Base-by-base conservation (phyloP, 2,888 invertebrate species). In the Notodonta ziczac region DNA sequence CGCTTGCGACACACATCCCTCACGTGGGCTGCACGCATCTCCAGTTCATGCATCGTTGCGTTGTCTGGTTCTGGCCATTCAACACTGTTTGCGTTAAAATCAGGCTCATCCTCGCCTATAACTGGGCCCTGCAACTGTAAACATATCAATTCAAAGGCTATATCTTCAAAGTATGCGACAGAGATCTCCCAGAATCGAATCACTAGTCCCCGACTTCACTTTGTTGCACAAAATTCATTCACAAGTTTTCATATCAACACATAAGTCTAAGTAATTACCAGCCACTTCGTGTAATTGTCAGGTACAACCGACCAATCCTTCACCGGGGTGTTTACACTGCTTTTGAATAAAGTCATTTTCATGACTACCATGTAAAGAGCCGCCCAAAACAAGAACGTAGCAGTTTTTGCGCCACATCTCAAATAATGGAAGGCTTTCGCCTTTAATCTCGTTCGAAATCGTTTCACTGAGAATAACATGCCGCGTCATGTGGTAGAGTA, bases 341-440 rank as follows among this genome's bases (percentile, higher is more conserved):
- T 89, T 77, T 93, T 93, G 87, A 94, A 92, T 75, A 94, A 82
- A 5, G 94, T 93, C 85, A 93, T 83, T 80, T 88, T 93, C 92
- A 94, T 90, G 62, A 91, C 92, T 50, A 90, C 73, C 82, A 94
- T 83, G 65, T 94, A 94, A 6, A 93, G 75, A 9, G 88, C 82
- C 48, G 91, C 92, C 93, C 94, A 94, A 70, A 94, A 91, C 61
- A 94, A 70, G 73, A 94, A 93, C 13, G 93, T 92, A 44, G 82
- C 79, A 4, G 92, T 92, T 75, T 94, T 94, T 62, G 89, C 93
- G 62, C 90, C 88, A 77, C 94, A 94, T 79, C 88, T 85, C 73
- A 93, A 76, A 78, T 88, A 91, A 52, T 89, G 83, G 66, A 81
- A 86, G 12, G 83, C 83, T 71, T 88, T 88, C 77, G 84, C 80